Evolutionary conservation across 2,797 vertebrate species (phyloP).

Genomic region (Discoglossus pictus): DNA sequence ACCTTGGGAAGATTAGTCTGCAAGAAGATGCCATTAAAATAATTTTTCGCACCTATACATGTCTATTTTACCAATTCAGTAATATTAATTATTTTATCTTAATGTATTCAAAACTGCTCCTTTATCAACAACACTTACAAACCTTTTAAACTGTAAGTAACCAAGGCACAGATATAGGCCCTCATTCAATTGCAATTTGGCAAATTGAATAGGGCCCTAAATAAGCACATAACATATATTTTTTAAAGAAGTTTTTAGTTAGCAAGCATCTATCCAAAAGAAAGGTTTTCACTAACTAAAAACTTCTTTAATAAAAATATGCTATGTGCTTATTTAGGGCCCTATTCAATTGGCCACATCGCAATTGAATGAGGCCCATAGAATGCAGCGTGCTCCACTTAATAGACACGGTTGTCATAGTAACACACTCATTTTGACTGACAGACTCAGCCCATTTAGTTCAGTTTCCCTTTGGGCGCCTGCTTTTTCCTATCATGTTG

Average conservation of each 20-base stretch:
- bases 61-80: background rate
- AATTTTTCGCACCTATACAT: background rate
- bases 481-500: constrained; percentile 10
- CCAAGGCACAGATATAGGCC: constrained; percentile 17
- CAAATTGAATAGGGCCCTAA: no score
- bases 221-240: no score
- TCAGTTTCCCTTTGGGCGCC: constrained; percentile 37
- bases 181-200: no score
- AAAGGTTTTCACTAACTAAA: no score
- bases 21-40: no score
- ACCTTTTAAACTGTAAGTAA: constrained; percentile 39
- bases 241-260: no score
- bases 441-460: constrained; percentile 34
- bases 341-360: no score
- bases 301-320: no score
- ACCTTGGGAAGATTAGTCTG: background rate
- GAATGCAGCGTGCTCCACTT: constrained; percentile 27
- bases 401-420: constrained; percentile 43
- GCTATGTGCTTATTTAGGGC: no score
- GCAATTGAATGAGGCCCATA: no score
- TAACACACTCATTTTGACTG: constrained; percentile 40
- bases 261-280: no score
- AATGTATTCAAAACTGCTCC: constrained; percentile 3
- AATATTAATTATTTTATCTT: constrained; percentile 18
- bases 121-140: constrained; percentile 11